Conservation (phyloP, 2,113 vertebrate species). For the Crotophaga sulcirostris region DNA sequence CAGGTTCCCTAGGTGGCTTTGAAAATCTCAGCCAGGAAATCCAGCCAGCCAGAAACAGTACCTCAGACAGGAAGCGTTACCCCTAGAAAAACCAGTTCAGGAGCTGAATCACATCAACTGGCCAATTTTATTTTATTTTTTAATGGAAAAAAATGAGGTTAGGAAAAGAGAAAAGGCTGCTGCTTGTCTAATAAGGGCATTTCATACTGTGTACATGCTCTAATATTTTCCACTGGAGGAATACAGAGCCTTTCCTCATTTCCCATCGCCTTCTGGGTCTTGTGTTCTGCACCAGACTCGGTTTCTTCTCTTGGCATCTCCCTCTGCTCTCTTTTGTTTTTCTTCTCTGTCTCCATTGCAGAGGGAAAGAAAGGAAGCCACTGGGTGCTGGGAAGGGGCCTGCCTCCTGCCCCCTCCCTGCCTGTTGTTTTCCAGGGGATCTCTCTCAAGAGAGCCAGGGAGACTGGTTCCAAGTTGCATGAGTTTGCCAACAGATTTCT, state of each 20-base stretch:
- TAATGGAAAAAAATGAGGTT: conserved; percentile 27
- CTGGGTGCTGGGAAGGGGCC: background rate
- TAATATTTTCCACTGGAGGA: conserved; percentile 42
- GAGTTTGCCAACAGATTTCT: background rate
- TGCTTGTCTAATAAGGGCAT: background rate
- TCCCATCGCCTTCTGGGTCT: background rate
- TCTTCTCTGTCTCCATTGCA: background rate
- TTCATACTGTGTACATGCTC: background rate
- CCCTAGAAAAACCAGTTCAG: conserved; percentile 36
- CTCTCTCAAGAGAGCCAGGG: rapidly evolving
- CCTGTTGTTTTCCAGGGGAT: background rate
- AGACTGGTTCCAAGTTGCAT: rapidly evolving
- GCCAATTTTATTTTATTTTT: conserved; percentile 3
- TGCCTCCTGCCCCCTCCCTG: background rate
- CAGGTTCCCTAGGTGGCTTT: conserved; percentile 32
- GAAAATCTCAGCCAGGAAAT: conserved; percentile 54
- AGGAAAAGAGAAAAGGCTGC: conserved; percentile 19
- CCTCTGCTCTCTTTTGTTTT: background rate
- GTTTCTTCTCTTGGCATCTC: background rate
- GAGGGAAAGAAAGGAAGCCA: background rate
- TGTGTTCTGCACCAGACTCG: background rate
- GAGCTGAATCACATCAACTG: conserved; percentile 36
- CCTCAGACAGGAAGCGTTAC: conserved; percentile 35
- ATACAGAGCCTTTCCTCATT: conserved; percentile 19
- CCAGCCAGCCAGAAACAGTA: conserved; percentile 25